phyloP scores from a whole-genome alignment of 2,888 invertebrate species.

The Pristionchus arcanus region DNA sequence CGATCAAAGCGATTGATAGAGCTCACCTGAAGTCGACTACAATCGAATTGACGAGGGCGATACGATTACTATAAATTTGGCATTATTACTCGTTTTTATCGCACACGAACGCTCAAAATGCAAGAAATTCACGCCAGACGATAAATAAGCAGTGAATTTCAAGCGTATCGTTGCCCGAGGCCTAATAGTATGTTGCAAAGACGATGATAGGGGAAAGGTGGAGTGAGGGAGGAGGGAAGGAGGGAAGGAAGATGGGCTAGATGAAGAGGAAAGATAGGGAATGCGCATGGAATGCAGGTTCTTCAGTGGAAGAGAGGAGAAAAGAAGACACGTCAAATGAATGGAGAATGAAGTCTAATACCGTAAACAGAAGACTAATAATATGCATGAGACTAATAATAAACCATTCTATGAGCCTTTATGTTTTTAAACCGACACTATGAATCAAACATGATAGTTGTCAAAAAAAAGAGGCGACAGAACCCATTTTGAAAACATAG shows the following conservation, averaged over 20 bases:
- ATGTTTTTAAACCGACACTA: no score
- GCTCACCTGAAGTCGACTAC: neutral
- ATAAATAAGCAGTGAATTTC: neutral
- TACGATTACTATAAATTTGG: neutral
- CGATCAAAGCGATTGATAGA: neutral
- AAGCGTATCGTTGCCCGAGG: neutral
- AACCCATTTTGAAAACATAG: no score
- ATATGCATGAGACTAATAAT: no score
- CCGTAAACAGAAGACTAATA: no score
- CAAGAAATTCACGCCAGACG: neutral
- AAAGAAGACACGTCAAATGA: neutral
- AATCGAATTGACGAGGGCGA: neutral
- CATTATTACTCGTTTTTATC: neutral
- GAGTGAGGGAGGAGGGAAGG: neutral
- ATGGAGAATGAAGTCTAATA: neutral
- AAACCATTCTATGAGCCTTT: no score
- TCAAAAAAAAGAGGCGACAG: neutral
- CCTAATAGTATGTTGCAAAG: conserved; percentile 15
- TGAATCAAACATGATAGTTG: no score
- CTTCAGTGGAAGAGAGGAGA: neutral
- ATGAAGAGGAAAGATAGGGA: conserved; percentile 27
- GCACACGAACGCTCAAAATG: neutral
- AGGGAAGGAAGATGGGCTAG: conserved; percentile 41
- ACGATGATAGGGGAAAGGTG: neutral
- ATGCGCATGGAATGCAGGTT: conserved; percentile 39